Conservation (phyloP, 2,888 invertebrate species). For the Campaea margaritaria region DNA sequence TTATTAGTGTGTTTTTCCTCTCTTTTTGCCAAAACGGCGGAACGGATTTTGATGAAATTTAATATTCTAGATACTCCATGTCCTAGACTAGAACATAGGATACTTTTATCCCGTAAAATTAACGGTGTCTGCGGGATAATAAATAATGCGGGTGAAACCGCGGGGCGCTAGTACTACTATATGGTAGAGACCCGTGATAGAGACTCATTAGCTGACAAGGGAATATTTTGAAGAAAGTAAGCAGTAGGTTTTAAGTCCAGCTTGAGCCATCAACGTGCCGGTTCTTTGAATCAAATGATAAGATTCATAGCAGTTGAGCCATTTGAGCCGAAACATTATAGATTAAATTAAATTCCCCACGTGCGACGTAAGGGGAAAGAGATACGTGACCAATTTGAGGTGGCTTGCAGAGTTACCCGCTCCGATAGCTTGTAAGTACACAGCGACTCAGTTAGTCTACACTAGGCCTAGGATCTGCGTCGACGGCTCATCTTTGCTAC, state of each 20-base stretch:
- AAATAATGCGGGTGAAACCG: too few species aligned
- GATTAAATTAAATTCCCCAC: constrained; percentile 55
- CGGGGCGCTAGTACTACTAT: too few species aligned
- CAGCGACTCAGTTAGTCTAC: constrained; percentile 3
- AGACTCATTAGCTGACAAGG: too few species aligned
- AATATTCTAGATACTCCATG: too few species aligned
- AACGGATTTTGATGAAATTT: too few species aligned
- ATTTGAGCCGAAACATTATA: constrained; percentile 42
- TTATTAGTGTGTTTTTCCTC: too few species aligned
- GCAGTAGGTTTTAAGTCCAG: neutral
- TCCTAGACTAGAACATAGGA: too few species aligned
- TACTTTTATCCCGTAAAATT: too few species aligned
- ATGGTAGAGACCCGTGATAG: too few species aligned
- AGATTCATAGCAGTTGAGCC: constrained; percentile 36
- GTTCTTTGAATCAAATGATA: constrained; percentile 29
- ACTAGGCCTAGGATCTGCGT: constrained; percentile 12
- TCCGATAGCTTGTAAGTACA: neutral
- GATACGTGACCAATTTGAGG: constrained; percentile 61
- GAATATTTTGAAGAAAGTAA: neutral
- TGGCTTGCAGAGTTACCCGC: constrained; percentile 23
- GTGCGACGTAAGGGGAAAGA: constrained; percentile 51
- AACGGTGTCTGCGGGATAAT: too few species aligned
- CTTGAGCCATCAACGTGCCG: neutral
- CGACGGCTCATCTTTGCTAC: constrained; percentile 15
- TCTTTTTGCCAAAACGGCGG: too few species aligned